Conservation (phyloP, 2,888 invertebrate genomes). For the Trissoscelio sp. region DNA sequence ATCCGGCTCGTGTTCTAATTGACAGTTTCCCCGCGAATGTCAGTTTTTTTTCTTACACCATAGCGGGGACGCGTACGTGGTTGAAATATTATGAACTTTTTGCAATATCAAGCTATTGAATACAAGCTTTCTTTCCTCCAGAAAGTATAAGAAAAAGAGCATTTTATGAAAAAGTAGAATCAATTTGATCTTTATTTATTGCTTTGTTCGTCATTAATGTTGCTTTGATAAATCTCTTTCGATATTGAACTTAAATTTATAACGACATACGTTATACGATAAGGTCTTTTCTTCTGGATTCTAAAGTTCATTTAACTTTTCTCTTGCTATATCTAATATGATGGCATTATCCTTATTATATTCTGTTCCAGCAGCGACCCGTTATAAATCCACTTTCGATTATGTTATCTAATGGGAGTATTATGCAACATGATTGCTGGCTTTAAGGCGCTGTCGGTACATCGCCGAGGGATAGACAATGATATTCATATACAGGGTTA, state of each 20-base stretch:
- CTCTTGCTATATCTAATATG: conserved; percentile 38
- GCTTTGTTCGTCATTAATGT: conserved; percentile 6
- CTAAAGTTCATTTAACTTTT: conserved; percentile 56
- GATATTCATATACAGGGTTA: conserved; percentile 68
- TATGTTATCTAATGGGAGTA: conserved; percentile 82
- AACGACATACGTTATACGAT: neutral
- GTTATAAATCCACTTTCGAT: conserved; percentile 82
- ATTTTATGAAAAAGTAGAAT: conserved; percentile 5
- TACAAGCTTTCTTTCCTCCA: neutral
- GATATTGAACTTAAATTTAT: neutral
- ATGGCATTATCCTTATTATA: conserved; percentile 61
- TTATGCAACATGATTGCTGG: conserved; percentile 82
- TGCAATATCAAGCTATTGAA: conserved; percentile 48
- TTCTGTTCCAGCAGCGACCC: conserved; percentile 58
- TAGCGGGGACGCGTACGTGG: conserved; percentile 30
- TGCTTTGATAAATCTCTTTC: neutral
- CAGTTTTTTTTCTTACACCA: conserved; percentile 36
- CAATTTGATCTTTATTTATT: conserved; percentile 13
- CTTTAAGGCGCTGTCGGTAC: conserved; percentile 77
- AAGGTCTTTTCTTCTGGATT: conserved; percentile 7
- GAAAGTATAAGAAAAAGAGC: conserved; percentile 9
- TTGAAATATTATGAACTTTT: conserved; percentile 49
- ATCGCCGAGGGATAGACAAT: conserved; percentile 68
- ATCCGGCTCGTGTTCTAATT: conserved; percentile 29
- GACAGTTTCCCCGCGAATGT: conserved; percentile 41